A percentile compares a stretch with the other conserved stretches of the same genome.
These are phyloP conservation scores for Ariolimax columbianus DNA, from an alignment of 2,888 invertebrate genomes.

Conservation along the genomic window DNA sequence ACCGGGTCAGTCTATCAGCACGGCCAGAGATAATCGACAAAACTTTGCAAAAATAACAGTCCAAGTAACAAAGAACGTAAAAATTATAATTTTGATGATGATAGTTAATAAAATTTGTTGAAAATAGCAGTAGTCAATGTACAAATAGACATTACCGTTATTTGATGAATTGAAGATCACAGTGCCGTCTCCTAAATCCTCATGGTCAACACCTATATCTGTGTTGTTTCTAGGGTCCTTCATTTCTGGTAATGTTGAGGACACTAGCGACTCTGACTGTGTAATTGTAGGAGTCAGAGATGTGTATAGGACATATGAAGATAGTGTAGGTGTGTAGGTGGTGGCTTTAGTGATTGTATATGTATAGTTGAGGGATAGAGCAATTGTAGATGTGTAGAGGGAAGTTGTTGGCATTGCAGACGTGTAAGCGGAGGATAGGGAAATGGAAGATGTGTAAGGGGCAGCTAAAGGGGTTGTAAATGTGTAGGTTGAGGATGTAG, in stretches of 20 bases:
- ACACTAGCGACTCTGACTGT: background rate
- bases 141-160: background rate
- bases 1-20: no score
- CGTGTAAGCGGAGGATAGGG: no score
- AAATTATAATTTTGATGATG: no score
- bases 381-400: background rate
- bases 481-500: no score
- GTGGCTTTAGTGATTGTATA: background rate
- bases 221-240: background rate
- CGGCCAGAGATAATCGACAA: no score
- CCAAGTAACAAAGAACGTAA: no score
- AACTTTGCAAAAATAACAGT: no score
- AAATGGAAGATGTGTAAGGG: no score
- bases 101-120: no score
- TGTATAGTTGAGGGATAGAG: background rate
- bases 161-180: background rate
- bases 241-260: background rate
- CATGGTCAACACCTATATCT: background rate
- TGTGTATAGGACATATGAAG: no score
- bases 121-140: no score
- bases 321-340: background rate
- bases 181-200: background rate
- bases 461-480: no score
- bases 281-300: background rate
- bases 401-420: background rate